phyloP scores from a whole-genome alignment of 2,113 vertebrate genomes.

The Paracanthobrama guichenoti region DNA sequence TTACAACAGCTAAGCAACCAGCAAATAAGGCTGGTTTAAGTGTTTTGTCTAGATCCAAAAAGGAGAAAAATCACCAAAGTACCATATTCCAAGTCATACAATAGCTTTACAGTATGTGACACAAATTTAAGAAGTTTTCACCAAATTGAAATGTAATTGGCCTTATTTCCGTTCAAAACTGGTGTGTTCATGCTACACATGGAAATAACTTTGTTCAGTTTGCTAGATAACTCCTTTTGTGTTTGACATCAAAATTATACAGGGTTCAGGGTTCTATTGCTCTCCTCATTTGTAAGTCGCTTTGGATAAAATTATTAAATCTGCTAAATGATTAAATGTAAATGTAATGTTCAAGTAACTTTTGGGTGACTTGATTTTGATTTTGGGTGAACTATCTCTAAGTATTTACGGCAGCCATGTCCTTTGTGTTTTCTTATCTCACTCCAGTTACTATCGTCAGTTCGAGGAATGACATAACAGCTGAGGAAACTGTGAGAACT shows the following conservation, averaged over 20 bases:
- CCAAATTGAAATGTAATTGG: neutral
- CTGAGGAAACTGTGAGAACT: neutral
- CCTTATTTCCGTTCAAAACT: neutral
- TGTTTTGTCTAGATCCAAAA: neutral
- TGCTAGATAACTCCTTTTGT: neutral
- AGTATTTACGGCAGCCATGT: neutral
- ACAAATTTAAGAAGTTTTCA: neutral
- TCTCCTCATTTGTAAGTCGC: no score
- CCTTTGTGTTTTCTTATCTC: neutral
- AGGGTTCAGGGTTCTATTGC: neutral
- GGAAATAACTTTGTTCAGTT: neutral
- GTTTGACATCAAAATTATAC: no score
- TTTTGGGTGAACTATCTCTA: neutral
- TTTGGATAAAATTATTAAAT: no score
- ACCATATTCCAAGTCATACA: neutral
- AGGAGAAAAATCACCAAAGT: neutral
- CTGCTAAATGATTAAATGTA: no score
- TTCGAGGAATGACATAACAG: slow-evolving; percentile 4
- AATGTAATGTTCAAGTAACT: neutral
- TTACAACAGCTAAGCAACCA: neutral
- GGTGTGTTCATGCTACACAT: no score
- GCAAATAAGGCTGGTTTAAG: neutral
- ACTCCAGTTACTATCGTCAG: neutral
- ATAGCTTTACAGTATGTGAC: no score
- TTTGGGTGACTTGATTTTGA: no score